A percentile compares a stretch with the other conserved stretches of the same genome.
Conservation (phyloP, 2,113 vertebrate species). For the Fulica atra region DNA sequence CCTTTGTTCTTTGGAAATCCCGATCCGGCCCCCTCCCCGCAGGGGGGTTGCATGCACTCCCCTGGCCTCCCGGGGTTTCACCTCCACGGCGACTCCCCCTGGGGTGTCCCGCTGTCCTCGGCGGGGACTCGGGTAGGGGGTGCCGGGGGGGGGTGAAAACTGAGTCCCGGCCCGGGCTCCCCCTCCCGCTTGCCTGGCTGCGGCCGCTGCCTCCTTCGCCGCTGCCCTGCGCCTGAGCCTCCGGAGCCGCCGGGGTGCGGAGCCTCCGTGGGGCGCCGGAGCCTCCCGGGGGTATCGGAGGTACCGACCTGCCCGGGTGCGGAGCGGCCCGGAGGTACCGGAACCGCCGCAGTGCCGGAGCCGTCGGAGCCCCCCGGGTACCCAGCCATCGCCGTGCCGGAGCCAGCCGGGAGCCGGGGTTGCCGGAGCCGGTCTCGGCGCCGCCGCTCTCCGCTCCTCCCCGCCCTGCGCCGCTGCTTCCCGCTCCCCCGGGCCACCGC, state of each 20-base stretch:
- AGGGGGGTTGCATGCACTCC: neutral
- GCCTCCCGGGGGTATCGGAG: neutral
- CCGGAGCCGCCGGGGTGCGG: neutral
- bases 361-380: neutral
- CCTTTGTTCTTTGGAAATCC: conserved; percentile 11
- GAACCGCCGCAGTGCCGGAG: neutral
- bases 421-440: neutral
- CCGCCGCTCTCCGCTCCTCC: conserved; percentile 3
- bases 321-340: neutral
- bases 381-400: neutral
- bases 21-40: neutral
- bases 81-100: neutral
- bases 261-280: neutral
- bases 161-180: neutral
- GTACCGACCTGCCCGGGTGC: no score
- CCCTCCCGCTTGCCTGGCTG: conserved; percentile 9
- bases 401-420: neutral
- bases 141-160: neutral
- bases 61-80: neutral
- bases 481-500: neutral
- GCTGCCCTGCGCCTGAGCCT: neutral
- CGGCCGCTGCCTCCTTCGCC: neutral
- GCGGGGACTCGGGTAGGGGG: neutral
- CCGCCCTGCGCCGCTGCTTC: neutral
- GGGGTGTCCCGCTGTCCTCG: neutral